Conservation (phyloP, 2,797 vertebrate genomes). For the Taeniopygia guttata region DNA sequence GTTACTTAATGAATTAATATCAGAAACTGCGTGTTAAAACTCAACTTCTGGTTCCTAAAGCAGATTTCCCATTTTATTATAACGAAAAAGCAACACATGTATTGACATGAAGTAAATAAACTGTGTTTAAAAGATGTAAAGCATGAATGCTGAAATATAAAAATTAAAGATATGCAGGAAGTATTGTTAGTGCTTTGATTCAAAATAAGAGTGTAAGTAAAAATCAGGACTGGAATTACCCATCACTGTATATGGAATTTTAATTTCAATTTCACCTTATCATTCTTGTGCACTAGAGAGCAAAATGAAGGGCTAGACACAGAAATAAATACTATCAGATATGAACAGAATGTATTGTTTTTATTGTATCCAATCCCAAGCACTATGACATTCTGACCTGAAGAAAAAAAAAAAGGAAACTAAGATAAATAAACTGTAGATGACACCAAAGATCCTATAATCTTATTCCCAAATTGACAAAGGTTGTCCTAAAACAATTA, state of each 20-base stretch:
- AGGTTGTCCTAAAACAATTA: neutral
- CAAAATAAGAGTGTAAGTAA: neutral
- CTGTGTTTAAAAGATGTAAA: neutral
- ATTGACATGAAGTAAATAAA: neutral
- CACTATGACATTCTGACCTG: neutral
- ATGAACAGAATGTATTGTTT: neutral
- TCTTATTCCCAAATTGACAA: neutral
- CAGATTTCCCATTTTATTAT: neutral
- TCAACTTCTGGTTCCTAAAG: neutral
- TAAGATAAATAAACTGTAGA: neutral
- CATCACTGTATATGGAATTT: neutral
- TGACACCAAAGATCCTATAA: neutral
- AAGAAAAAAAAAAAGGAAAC: neutral
- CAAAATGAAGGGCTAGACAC: neutral
- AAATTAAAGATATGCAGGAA: neutral
- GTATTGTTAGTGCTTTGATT: neutral
- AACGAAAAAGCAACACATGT: accelerated
- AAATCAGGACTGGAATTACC: neutral
- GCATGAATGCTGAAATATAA: neutral
- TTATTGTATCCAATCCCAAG: neutral
- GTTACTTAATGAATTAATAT: neutral
- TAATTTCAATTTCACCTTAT: neutral
- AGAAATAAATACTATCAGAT: neutral
- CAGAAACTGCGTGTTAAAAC: neutral
- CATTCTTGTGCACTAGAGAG: neutral